Evolutionary conservation across 92 coral and sea anemone genomes (phyloP).

Genomic region (Porites lobata): DNA sequence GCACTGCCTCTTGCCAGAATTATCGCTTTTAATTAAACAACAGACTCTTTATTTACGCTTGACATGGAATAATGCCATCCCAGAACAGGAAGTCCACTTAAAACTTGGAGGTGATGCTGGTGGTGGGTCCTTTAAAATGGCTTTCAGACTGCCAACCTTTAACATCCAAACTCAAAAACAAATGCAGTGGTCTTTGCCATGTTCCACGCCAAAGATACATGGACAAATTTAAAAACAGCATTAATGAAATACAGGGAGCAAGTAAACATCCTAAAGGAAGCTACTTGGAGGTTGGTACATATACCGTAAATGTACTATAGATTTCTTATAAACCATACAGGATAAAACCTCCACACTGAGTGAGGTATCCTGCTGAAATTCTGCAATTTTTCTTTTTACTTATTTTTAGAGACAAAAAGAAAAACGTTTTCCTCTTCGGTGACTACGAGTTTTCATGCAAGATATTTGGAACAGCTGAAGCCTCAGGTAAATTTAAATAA

Average conservation of each 20-base stretch:
- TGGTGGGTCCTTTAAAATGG: slow-evolving; percentile 56
- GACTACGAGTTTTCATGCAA: slow-evolving; percentile 53
- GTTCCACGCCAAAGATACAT: slow-evolving; percentile 50
- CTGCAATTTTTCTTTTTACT: no score
- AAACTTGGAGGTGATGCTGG: slow-evolving; percentile 62
- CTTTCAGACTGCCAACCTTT: slow-evolving; percentile 44
- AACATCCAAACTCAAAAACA: slow-evolving; percentile 40
- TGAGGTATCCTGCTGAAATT: no score
- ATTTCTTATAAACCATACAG: no score
- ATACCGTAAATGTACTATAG: no score
- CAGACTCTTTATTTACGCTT: neutral
- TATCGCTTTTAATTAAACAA: slow-evolving; percentile 15
- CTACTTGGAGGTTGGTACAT: slow-evolving; percentile 45
- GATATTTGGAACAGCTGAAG: slow-evolving; percentile 53
- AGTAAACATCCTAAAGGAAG: slow-evolving; percentile 44
- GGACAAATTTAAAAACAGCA: slow-evolving; percentile 46
- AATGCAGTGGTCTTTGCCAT: slow-evolving; percentile 41
- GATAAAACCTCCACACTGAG: no score
- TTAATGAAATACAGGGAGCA: slow-evolving; percentile 26
- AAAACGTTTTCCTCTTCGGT: slow-evolving; percentile 49
- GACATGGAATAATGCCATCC: no score
- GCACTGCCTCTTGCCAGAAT: neutral
- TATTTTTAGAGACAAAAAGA: slow-evolving; percentile 15
- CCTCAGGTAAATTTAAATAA: slow-evolving; percentile 35
- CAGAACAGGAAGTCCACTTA: neutral